These are phyloP conservation scores for Esox lucius DNA, from an alignment of 2,797 vertebrate genomes.

Conservation along the genomic window DNA sequence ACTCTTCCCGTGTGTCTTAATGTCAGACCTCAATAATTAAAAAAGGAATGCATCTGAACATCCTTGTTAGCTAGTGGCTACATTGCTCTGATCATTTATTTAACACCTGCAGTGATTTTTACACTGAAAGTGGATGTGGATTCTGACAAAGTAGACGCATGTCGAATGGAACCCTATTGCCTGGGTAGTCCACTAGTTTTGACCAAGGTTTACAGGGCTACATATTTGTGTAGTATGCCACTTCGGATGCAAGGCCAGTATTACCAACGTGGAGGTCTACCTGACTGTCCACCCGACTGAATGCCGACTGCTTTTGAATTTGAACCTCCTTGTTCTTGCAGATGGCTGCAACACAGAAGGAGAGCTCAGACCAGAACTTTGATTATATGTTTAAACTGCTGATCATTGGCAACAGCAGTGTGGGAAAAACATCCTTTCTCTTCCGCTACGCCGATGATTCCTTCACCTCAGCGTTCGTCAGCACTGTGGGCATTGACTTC, in stretches of 20 bases:
- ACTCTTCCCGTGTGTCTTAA: neutral
- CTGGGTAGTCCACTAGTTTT: neutral
- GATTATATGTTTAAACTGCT: slow-evolving; percentile 89
- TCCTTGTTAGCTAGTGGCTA: neutral
- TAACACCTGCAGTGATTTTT: neutral
- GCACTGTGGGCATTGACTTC: slow-evolving; percentile 87
- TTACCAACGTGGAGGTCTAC: neutral
- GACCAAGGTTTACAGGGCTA: neutral
- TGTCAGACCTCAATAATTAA: neutral
- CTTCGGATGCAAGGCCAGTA: neutral
- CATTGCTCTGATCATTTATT: neutral
- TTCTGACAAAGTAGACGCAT: neutral
- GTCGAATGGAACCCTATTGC: too few species aligned
- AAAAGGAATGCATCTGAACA: neutral
- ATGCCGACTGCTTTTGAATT: neutral
- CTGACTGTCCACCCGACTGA: neutral
- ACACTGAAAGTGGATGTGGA: neutral
- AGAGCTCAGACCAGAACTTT: slow-evolving; percentile 85
- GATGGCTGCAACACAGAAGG: slow-evolving; percentile 85
- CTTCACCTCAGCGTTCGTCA: slow-evolving; percentile 86
- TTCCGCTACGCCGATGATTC: slow-evolving; percentile 87
- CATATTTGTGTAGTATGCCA: neutral
- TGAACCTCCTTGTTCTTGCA: slow-evolving; percentile 50
- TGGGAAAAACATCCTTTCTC: slow-evolving; percentile 85
- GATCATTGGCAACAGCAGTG: slow-evolving; percentile 86